These are phyloP conservation scores for Alsophila aescularia DNA, from an alignment of 2,888 invertebrate species.

Conservation along the genomic window DNA sequence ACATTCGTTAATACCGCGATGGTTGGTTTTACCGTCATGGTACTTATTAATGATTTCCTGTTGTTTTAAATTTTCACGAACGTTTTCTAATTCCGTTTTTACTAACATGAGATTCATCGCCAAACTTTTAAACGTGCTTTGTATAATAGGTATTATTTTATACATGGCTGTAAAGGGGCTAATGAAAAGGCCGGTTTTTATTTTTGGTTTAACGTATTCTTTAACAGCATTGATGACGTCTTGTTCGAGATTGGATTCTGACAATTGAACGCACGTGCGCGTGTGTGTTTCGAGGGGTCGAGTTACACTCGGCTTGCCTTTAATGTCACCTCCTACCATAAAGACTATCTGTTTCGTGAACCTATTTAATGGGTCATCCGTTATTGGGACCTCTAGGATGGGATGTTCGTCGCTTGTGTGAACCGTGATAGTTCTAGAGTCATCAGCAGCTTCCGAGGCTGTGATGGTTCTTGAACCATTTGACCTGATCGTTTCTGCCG, in stretches of 20 bases:
- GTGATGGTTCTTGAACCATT: slow-evolving; percentile 19
- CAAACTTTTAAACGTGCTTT: slow-evolving; percentile 36
- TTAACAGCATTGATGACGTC: slow-evolving; percentile 34
- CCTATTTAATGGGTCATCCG: slow-evolving; percentile 37
- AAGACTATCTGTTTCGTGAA: slow-evolving; percentile 34
- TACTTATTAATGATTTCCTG: slow-evolving; percentile 41
- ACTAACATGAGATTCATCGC: slow-evolving; percentile 36
- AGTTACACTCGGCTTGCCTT: slow-evolving; percentile 25
- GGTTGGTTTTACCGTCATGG: slow-evolving; percentile 43
- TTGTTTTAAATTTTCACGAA: slow-evolving; percentile 37
- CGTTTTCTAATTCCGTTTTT: slow-evolving; percentile 36
- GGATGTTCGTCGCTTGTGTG: slow-evolving; percentile 37
- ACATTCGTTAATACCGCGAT: slow-evolving; percentile 39
- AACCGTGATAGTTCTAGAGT: slow-evolving; percentile 32
- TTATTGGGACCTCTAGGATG: slow-evolving; percentile 36
- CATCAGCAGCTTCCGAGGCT: slow-evolving; percentile 22
- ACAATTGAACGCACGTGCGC: no score
- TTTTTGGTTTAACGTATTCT: slow-evolving; percentile 41
- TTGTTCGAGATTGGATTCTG: no score
- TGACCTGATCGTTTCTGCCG: neutral
- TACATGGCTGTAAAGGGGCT: slow-evolving; percentile 32
- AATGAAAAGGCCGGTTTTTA: slow-evolving; percentile 38
- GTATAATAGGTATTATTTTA: slow-evolving; percentile 34
- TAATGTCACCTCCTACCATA: slow-evolving; percentile 35
- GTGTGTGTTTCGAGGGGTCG: slow-evolving; percentile 41